Percentiles rank a stretch among this genome's conserved stretches.
Evolutionary conservation across 2,113 vertebrate species (phyloP).

Genomic region (Nesogale talazaci): DNA sequence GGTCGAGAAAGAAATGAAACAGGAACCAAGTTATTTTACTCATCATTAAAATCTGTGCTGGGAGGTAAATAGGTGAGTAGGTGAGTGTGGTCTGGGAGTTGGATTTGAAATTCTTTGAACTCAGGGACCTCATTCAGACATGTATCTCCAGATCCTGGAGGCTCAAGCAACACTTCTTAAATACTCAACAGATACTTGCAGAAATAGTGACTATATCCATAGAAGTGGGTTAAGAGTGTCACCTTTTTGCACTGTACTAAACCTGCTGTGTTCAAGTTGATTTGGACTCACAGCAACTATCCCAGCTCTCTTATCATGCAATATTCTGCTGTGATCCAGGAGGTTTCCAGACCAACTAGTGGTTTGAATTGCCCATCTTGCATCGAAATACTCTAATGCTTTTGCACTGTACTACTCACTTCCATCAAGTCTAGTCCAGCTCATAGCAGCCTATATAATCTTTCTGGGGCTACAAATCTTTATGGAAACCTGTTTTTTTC

Average conservation of each 20-base stretch:
- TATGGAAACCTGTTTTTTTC: no score
- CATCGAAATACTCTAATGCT: no score
- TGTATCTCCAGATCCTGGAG: background rate
- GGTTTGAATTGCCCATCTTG: no score
- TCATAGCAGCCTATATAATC: no score
- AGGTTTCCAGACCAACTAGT: no score
- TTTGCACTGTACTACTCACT: no score
- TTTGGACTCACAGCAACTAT: no score
- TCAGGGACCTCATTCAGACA: background rate
- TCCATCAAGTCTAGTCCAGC: no score
- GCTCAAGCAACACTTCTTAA: background rate
- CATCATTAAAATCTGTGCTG: background rate
- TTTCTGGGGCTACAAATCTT: no score
- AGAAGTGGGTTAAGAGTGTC: background rate
- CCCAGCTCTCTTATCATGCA: no score
- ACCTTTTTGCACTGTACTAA: background rate
- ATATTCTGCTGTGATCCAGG: no score
- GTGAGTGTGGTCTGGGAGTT: background rate
- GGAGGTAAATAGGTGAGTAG: background rate
- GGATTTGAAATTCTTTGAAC: background rate
- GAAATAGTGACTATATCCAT: background rate
- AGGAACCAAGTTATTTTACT: background rate
- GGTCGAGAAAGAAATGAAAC: background rate
- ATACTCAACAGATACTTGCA: background rate
- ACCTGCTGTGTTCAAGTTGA: no score